Conservation (phyloP, 2,888 invertebrate species). For the Drosophila rubida region DNA sequence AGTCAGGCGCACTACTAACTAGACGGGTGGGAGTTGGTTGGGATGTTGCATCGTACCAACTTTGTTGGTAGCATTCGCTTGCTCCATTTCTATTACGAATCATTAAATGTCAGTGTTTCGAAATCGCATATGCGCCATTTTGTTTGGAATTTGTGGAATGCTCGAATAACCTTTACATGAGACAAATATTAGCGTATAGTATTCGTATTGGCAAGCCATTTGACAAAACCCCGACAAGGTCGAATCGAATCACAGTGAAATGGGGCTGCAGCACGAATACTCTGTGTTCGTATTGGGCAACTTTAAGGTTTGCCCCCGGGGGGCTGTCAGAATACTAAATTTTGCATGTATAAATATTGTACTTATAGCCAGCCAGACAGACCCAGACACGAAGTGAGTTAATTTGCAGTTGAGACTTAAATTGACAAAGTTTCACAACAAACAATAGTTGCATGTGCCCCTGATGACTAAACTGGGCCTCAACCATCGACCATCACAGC, state of each 20-base stretch:
- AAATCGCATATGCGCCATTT: conserved; percentile 32
- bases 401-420: conserved; percentile 74
- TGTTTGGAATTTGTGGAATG: conserved; percentile 6
- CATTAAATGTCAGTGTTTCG: conserved; percentile 18
- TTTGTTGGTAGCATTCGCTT: neutral
- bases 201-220: conserved; percentile 54
- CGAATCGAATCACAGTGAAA: conserved; percentile 75
- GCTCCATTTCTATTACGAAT: neutral
- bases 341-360: conserved; percentile 19
- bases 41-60: conserved; percentile 2
- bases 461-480: conserved; percentile 42
- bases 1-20: neutral
- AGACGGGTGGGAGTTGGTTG: neutral
- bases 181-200: conserved; percentile 27
- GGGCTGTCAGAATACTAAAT: conserved; percentile 25
- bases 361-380: conserved; percentile 40
- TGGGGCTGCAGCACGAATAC: conserved; percentile 71
- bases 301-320: conserved; percentile 41
- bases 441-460: conserved; percentile 59
- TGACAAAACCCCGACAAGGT: conserved; percentile 75
- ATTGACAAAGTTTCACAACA: conserved; percentile 72
- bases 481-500: conserved; percentile 7
- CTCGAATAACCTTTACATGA: conserved; percentile 33
- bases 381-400: conserved; percentile 67
- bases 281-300: conserved; percentile 24